phyloP scores from a whole-genome alignment of 2,113 vertebrate genomes.

The Gracilinanus agilis region DNA sequence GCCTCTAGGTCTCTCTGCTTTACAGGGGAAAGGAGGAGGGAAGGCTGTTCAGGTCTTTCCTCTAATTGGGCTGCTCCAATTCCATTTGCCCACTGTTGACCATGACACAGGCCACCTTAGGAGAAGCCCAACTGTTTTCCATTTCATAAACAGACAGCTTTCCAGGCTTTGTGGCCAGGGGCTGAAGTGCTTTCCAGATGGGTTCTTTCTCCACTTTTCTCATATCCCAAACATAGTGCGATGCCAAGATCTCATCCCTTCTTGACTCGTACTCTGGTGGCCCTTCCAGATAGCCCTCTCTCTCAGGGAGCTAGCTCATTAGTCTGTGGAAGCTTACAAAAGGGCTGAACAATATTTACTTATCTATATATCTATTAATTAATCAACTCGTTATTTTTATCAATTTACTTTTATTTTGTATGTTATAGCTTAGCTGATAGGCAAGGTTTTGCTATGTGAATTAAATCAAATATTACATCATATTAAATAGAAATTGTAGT shows the following conservation, averaged over 20 bases:
- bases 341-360: background rate
- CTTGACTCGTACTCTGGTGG: background rate
- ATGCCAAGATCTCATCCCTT: background rate
- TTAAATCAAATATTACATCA: background rate
- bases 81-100: background rate
- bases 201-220: background rate
- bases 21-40: background rate
- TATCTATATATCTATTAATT: background rate
- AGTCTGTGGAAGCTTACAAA: background rate
- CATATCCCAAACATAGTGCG: background rate
- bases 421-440: conserved; percentile 6
- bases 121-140: background rate
- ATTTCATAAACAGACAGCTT: background rate
- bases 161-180: background rate
- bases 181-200: background rate
- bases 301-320: background rate
- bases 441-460: conserved; percentile 8
- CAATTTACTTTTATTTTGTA: conserved; percentile 32
- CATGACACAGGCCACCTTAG: background rate
- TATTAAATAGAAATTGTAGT: background rate
- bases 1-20: background rate
- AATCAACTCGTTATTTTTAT: background rate
- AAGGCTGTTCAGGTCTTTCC: background rate
- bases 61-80: background rate
- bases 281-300: background rate